Conservation (phyloP, 2,113 vertebrate species). For the Cacatua alba region DNA sequence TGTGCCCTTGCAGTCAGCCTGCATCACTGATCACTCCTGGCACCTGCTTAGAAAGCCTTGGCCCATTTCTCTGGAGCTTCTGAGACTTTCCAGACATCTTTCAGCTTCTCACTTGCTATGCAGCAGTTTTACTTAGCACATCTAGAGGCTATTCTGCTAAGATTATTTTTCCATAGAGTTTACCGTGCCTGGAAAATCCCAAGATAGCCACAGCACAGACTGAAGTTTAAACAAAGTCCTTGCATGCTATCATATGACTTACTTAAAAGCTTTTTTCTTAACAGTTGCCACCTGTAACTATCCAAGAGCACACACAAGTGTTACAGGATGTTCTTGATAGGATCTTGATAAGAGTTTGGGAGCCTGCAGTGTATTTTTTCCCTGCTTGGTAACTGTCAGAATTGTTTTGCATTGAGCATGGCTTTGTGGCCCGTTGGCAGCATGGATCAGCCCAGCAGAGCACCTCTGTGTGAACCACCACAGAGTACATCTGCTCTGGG, state of each 20-base stretch:
- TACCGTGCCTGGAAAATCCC: background rate
- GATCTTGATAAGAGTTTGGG: background rate
- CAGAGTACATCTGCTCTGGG: background rate
- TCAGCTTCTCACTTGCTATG: background rate
- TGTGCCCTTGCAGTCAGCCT: background rate
- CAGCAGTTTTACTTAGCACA: background rate
- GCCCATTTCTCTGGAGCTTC: background rate
- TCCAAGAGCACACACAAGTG: background rate
- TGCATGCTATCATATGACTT: background rate
- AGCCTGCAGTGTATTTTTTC: background rate
- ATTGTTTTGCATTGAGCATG: background rate
- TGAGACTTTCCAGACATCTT: background rate
- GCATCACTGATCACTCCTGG: background rate
- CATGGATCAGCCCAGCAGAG: background rate
- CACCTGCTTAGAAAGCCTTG: background rate
- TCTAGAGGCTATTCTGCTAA: background rate
- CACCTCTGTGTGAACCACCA: background rate
- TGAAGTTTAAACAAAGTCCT: constrained; percentile 3
- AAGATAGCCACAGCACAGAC: background rate
- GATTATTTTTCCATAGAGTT: background rate
- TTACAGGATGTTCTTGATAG: background rate
- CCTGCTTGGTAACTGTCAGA: background rate
- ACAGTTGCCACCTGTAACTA: background rate
- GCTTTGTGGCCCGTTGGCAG: background rate
- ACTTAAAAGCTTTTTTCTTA: background rate